A percentile compares a stretch with the other conserved stretches of the same genome.
Conservation (phyloP, 2,797 vertebrate species). For the Sebastes umbrosus region DNA sequence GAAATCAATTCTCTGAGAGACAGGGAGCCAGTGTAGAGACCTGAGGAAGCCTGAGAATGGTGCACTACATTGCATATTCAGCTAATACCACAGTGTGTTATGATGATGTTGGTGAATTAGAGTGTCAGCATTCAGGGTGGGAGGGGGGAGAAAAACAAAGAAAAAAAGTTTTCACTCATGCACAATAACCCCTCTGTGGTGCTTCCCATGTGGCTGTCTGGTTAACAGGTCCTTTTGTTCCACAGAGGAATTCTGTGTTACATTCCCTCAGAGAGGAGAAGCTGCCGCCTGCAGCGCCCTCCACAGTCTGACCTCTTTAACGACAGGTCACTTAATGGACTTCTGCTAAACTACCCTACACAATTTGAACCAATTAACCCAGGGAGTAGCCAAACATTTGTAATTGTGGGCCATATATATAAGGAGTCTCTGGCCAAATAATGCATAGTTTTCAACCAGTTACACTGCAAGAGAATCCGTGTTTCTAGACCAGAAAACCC, state of each 20-base stretch:
- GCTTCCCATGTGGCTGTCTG: constrained; percentile 68
- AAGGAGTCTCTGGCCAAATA: too few species aligned
- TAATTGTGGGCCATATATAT: too few species aligned
- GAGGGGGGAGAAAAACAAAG: neutral
- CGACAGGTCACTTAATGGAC: neutral
- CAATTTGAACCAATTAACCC: neutral
- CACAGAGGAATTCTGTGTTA: constrained; percentile 27
- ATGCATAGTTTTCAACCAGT: too few species aligned
- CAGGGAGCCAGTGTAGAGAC: too few species aligned
- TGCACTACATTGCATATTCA: neutral
- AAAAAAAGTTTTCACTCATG: constrained; percentile 58
- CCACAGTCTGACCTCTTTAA: constrained; percentile 19
- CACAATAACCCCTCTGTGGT: constrained; percentile 71
- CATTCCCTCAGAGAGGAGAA: constrained; percentile 7
- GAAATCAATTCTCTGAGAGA: too few species aligned
- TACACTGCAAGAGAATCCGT: too few species aligned
- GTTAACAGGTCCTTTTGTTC: constrained; percentile 75
- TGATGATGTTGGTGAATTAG: constrained; percentile 22
- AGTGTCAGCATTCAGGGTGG: constrained; percentile 30
- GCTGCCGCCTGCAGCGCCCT: constrained; percentile 57
- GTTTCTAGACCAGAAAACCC: too few species aligned
- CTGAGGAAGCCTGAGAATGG: neutral
- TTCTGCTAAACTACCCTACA: neutral
- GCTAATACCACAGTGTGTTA: neutral
- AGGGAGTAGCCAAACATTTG: too few species aligned